Conservation (phyloP, 2,113 vertebrate species). For the Heteronetta atricapilla region DNA sequence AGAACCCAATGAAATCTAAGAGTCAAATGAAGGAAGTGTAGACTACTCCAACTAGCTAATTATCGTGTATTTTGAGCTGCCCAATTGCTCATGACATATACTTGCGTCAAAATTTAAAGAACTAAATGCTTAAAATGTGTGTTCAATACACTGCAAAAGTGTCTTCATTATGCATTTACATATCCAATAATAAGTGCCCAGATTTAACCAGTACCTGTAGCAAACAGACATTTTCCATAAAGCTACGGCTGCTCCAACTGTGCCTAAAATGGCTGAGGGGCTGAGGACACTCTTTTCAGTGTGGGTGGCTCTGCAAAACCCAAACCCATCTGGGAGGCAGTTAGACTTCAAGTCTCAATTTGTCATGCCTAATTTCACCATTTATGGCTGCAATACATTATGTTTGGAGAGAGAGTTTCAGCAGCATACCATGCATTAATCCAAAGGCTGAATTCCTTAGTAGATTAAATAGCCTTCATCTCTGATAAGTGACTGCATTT, state of each 20-base stretch:
- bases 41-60: background rate
- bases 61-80: background rate
- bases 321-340: background rate
- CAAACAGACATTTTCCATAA: background rate
- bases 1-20: background rate
- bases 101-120: background rate
- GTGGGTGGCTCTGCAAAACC: background rate
- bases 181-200: background rate
- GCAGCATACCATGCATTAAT: slow-evolving; percentile 10
- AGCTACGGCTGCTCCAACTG: background rate
- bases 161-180: background rate
- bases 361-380: slow-evolving; percentile 31
- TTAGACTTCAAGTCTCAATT: background rate
- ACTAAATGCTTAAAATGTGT: fast-evolving
- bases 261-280: background rate
- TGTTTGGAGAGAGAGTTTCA: slow-evolving; percentile 18
- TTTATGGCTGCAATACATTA: slow-evolving; percentile 33
- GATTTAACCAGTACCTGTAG: background rate
- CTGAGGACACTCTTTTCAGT: background rate
- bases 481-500: slow-evolving; percentile 15
- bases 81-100: background rate
- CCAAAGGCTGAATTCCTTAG: background rate
- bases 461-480: background rate
- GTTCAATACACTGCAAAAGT: fast-evolving
- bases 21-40: background rate